Evolutionary conservation across 1,140 invertebrate genomes (phyloP).

Genomic region (Drosophila hydei): DNA sequence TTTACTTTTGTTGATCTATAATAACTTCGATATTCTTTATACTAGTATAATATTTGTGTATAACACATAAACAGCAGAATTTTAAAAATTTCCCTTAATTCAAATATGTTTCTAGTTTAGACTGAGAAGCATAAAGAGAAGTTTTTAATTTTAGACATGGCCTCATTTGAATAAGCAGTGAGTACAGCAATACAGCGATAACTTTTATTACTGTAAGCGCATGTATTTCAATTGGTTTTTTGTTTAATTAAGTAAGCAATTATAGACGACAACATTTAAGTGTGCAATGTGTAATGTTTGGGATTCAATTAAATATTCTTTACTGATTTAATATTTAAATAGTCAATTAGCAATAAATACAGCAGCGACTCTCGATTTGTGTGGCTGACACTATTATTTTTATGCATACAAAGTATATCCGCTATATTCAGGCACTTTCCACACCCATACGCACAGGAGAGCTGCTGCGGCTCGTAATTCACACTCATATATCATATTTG

Average conservation of each 20-base stretch:
- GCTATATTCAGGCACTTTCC: slow-evolving; percentile 12
- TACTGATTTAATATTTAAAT: slow-evolving; percentile 61
- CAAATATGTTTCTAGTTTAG: not conserved
- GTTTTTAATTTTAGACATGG: too few species aligned
- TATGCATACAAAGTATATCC: not conserved
- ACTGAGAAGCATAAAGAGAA: too few species aligned
- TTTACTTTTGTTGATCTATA: too few species aligned
- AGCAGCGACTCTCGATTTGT: not conserved
- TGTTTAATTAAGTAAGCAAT: slow-evolving; percentile 53
- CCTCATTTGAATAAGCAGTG: too few species aligned
- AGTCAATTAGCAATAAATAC: slow-evolving; percentile 47
- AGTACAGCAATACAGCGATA: too few species aligned
- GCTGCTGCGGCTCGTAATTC: slow-evolving; percentile 65
- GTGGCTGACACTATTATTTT: not conserved
- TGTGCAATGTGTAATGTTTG: slow-evolving; percentile 25
- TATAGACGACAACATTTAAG: slow-evolving; percentile 47
- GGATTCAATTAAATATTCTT: slow-evolving; percentile 56
- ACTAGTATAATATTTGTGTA: too few species aligned
- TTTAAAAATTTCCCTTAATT: too few species aligned
- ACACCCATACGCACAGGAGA: slow-evolving; percentile 54
- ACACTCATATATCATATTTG: slow-evolving; percentile 55
- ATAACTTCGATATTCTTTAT: too few species aligned
- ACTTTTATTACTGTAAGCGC: slow-evolving; percentile 16
- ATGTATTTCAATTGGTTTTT: not conserved
- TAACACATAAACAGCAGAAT: too few species aligned